These are phyloP conservation scores for Chelonoidis abingdonii DNA, from an alignment of 2,113 vertebrate species.

Conservation along the genomic window DNA sequence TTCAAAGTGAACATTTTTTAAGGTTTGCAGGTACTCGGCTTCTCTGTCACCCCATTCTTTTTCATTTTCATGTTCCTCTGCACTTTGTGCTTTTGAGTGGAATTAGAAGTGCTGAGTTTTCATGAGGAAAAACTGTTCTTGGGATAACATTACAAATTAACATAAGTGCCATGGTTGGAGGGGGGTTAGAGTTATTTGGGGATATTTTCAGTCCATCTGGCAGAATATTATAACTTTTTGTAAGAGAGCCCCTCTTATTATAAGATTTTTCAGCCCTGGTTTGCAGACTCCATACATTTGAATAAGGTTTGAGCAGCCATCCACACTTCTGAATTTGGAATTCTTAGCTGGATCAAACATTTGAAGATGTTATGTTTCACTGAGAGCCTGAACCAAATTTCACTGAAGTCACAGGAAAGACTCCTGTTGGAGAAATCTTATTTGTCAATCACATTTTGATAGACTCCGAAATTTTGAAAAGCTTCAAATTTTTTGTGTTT, in stretches of 20 bases:
- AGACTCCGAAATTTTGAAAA: neutral
- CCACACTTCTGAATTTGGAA: neutral
- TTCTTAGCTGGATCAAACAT: neutral
- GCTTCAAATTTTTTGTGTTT: neutral
- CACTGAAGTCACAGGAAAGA: neutral
- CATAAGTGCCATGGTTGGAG: neutral
- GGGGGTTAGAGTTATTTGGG: neutral
- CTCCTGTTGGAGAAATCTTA: neutral
- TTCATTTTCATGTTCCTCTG: neutral
- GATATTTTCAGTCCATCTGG: neutral
- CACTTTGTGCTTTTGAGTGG: neutral
- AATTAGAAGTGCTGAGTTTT: neutral
- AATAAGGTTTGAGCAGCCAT: neutral
- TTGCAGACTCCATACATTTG: neutral
- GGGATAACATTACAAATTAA: neutral
- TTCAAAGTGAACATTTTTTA: neutral
- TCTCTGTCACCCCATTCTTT: rapidly evolving
- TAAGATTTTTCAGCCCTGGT: neutral
- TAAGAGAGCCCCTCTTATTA: neutral
- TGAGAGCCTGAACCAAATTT: neutral
- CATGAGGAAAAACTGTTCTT: neutral
- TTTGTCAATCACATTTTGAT: neutral
- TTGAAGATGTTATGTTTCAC: neutral
- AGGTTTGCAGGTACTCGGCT: neutral
- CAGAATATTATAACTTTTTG: neutral